Base-by-base conservation (phyloP, 2,797 vertebrate genomes). In the Rhynchotus rufescens region DNA sequence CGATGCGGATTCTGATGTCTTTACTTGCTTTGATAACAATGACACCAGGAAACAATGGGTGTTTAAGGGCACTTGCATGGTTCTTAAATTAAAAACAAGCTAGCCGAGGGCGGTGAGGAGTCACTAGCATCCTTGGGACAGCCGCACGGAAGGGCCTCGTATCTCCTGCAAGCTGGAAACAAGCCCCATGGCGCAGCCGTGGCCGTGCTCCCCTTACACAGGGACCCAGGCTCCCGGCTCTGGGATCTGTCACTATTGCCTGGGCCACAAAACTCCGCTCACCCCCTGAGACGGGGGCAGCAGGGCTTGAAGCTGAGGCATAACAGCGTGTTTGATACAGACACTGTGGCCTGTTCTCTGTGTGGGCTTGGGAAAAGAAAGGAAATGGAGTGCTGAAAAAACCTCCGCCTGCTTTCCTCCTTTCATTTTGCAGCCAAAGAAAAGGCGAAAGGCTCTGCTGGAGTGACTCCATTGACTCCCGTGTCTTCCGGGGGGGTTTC, bases 11-110 rank as follows among this genome's bases (percentile, higher is more conserved):
- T 85, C 92, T 96, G 95, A 97, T 90, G 90, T 97, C 96, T 96
- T 96, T 90, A 96, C 96, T 96, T 93, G 95, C 93, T 96, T 94
- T 95, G 94, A 95, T 96, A 96, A 96, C 96, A 93, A 94, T 94
- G 96, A 95, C 94, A 96, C 92, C 88, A 84, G 96, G 88, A 97
- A 96, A 96, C 96, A 97, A 97, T 95, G 94, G 95, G 88, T 68
- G 75, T 88, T 95, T 91, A 96, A 95, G 93, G 86, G 92, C 92
- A 88, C 80, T 95, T 95, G 93, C 92, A 93, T 85, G 90, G 92
- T 95, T 96, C 92, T 96, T 96, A 96, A 96, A 96, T 96, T 95
- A 96, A 97, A 97, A 95, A 94, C 96, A 95, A 96, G 96, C 91
- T 96, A 96, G 94, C 96, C 94, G 91, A 94, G 88, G 95, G 95